Evolutionary conservation across 2,113 vertebrate species (phyloP).

Genomic region (Protobothrops flavoviridis): DNA sequence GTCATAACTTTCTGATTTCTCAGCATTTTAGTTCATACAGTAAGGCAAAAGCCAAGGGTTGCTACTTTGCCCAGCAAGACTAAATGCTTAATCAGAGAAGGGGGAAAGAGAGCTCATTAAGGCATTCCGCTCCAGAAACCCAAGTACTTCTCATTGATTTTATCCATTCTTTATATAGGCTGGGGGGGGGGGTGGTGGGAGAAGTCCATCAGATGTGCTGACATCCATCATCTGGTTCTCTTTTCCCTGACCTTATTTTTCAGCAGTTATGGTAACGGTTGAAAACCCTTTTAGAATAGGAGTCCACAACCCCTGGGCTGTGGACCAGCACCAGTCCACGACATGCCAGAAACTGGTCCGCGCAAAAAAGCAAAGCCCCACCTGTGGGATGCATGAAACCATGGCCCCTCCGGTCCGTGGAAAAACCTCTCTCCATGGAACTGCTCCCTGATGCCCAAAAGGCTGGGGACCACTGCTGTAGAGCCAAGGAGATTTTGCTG

Average conservation of each 20-base stretch:
- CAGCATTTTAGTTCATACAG: background rate
- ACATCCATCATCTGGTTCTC: background rate
- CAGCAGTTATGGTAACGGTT: background rate
- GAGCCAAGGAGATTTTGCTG: background rate
- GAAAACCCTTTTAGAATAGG: background rate
- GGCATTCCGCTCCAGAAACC: background rate
- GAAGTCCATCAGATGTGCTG: background rate
- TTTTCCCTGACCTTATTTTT: background rate
- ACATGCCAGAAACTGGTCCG: too few species aligned
- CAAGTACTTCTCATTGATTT: background rate
- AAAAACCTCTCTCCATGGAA: too few species aligned
- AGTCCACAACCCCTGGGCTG: too few species aligned
- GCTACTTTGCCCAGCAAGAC: background rate
- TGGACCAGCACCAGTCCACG: too few species aligned
- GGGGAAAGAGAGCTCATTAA: background rate
- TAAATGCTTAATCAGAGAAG: background rate
- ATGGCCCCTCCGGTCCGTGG: too few species aligned
- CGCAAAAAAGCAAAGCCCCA: too few species aligned
- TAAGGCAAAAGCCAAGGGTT: background rate
- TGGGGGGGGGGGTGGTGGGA: too few species aligned
- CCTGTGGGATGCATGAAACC: too few species aligned
- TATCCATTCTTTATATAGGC: background rate
- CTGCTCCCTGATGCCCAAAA: too few species aligned
- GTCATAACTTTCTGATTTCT: background rate
- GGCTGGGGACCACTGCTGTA: too few species aligned